Evolutionary conservation across 2,797 vertebrate genomes (phyloP).

Genomic region (Melopsittacus undulatus): DNA sequence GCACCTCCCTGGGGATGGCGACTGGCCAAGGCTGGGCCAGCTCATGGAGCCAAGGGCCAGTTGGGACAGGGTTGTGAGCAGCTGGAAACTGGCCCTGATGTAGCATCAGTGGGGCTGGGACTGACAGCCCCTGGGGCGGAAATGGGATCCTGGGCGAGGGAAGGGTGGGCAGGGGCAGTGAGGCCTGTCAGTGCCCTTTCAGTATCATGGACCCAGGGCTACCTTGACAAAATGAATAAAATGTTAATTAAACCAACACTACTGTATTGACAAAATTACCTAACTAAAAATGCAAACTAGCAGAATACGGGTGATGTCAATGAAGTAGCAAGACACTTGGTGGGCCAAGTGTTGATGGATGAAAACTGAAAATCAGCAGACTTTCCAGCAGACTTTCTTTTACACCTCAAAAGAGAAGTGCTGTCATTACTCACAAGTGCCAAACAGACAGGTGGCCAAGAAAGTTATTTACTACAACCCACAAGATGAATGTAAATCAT

Average conservation of each 20-base stretch:
- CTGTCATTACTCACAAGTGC: background rate
- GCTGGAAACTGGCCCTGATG: accelerated
- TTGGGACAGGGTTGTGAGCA: background rate
- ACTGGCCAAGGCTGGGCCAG: background rate
- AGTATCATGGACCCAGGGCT: background rate
- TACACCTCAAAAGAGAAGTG: background rate
- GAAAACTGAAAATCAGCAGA: background rate
- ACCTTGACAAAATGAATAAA: background rate
- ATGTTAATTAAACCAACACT: background rate
- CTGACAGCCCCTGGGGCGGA: accelerated
- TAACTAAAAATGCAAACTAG: background rate
- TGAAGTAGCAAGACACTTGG: background rate
- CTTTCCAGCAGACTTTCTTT: background rate
- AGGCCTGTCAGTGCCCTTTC: background rate
- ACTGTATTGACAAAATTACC: background rate
- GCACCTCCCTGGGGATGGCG: accelerated
- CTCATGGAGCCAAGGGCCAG: accelerated
- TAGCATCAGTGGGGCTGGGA: accelerated
- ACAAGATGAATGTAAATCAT: background rate
- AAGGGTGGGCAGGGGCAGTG: accelerated
- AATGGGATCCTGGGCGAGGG: accelerated
- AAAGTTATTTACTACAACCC: background rate
- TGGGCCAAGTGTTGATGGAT: background rate
- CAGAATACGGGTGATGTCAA: background rate
- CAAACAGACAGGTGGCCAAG: background rate